A percentile compares a stretch with the other conserved stretches of the same genome.
Evolutionary conservation across 2,888 invertebrate genomes (phyloP).

Genomic region (Synanthedon vespiformis): DNA sequence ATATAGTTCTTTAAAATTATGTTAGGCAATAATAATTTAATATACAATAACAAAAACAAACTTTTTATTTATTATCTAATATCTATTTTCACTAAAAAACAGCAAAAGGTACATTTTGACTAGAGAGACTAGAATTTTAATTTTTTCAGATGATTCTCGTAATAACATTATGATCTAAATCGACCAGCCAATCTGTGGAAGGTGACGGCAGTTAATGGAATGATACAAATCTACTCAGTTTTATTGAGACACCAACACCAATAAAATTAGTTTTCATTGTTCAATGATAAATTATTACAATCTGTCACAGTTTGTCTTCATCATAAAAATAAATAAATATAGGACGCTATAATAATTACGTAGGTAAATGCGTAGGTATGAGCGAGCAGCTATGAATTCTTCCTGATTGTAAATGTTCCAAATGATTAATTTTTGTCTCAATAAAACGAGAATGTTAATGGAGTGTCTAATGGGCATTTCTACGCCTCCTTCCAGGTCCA

Average conservation of each 20-base stretch:
- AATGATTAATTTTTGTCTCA: not conserved
- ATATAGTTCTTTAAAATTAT: too few species aligned
- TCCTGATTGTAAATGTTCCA: too few species aligned
- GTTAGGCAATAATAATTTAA: too few species aligned
- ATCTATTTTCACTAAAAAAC: too few species aligned
- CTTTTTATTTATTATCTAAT: too few species aligned
- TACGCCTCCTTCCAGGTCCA: constrained; percentile 89
- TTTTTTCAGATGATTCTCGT: not conserved
- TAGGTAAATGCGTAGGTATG: too few species aligned
- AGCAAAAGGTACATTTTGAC: not conserved
- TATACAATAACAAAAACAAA: too few species aligned
- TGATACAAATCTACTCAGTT: not conserved
- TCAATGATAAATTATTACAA: not conserved
- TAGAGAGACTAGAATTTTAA: not conserved
- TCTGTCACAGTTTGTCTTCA: not conserved
- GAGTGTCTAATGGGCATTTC: constrained; percentile 61
- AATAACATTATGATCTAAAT: not conserved
- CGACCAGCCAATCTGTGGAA: not conserved
- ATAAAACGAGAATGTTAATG: not conserved
- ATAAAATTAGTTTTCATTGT: not conserved
- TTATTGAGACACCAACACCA: not conserved
- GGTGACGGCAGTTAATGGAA: not conserved
- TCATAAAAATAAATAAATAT: too few species aligned
- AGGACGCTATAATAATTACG: too few species aligned
- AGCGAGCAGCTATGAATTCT: too few species aligned